Base-by-base conservation (phyloP, 2,113 vertebrate species). In the Vanacampus margaritifer region DNA sequence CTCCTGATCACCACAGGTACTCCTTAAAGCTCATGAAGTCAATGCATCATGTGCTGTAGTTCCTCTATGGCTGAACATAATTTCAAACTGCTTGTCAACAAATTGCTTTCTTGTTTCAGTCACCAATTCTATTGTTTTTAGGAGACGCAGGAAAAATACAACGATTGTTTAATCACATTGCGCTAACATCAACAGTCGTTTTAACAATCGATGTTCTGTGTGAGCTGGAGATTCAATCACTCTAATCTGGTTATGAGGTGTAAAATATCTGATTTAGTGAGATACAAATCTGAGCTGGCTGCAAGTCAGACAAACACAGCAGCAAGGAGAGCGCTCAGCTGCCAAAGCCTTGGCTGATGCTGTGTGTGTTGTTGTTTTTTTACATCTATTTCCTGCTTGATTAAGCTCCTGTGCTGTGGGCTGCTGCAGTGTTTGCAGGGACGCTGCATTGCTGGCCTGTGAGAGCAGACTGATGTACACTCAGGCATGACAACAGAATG, bases 311-410 rank as follows among this genome's bases (percentile, higher is more conserved):
- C 78, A 72, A 76, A 79, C 43, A 71, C 68, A 71, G 73, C 63
- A 43, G 57, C 73, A 36, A 69, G 53, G 43, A 58, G 50, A 57
- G 72, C 74, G 69, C 73, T 71, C 63, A 76, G 69, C 79, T 73
- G 66, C 26, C 28, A 64, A 71, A 70, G 67, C 71, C 62, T 71
- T 58, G 65, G 50, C 74, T 14, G 4, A 62, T 65, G 72, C 73
- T 67, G 65, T 67, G 75, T 84, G 28, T 32, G 2, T 32, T 32
- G 2, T 32, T 32, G 28, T 86, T 76, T 71, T 81, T 71, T 80
- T 82, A 85, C 81, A 82, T 80, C 75, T 79, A 84, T 86, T 85
- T 83, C 68, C 73, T 80, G 82, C 78, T 71, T 89, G 84, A 91
- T 89, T 89, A 88, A 70, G 65, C 76, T 77, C 67, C 64, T 80